Percentiles rank a stretch among this genome's conserved stretches.
These are phyloP conservation scores for Neoitamus cyanurus DNA, from an alignment of 2,888 invertebrate species.

Conservation along the genomic window DNA sequence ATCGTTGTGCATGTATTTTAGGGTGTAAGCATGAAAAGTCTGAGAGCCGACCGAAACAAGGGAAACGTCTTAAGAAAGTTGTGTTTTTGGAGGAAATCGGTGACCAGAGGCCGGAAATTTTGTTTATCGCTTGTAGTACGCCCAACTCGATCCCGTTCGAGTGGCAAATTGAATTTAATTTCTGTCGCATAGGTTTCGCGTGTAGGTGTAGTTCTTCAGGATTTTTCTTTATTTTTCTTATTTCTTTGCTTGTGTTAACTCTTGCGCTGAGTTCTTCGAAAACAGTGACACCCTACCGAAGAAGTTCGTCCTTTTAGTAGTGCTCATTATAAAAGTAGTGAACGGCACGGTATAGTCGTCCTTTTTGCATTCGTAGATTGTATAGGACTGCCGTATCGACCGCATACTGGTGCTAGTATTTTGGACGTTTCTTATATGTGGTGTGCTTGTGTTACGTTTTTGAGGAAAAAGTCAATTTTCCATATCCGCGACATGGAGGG, in stretches of 20 bases:
- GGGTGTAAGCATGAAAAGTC: constrained; percentile 47
- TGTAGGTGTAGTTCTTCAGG: constrained; percentile 34
- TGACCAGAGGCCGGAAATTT: not conserved
- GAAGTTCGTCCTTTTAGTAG: constrained; percentile 5
- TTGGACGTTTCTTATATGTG: not conserved
- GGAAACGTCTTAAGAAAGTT: not conserved
- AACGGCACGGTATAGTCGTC: constrained; percentile 24
- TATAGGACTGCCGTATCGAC: constrained; percentile 47
- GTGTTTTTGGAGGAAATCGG: not conserved
- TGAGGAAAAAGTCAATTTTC: constrained; percentile 58
- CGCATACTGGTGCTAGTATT: not conserved
- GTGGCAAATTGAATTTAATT: not conserved
- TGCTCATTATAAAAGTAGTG: constrained; percentile 12
- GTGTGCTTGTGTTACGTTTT: constrained; percentile 46
- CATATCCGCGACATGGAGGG: constrained; percentile 58
- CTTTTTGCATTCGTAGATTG: constrained; percentile 44
- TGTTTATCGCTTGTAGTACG: not conserved
- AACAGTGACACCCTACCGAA: constrained; percentile 15
- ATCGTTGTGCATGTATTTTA: constrained; percentile 10
- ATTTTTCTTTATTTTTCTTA: constrained; percentile 31
- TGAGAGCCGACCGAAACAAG: not conserved
- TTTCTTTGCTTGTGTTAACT: constrained; percentile 30
- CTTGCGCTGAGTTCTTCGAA: constrained; percentile 25
- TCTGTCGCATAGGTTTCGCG: constrained; percentile 19
- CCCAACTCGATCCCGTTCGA: not conserved